Base-by-base conservation (phyloP, 2,888 invertebrate species). In the Drosophila colorata region DNA sequence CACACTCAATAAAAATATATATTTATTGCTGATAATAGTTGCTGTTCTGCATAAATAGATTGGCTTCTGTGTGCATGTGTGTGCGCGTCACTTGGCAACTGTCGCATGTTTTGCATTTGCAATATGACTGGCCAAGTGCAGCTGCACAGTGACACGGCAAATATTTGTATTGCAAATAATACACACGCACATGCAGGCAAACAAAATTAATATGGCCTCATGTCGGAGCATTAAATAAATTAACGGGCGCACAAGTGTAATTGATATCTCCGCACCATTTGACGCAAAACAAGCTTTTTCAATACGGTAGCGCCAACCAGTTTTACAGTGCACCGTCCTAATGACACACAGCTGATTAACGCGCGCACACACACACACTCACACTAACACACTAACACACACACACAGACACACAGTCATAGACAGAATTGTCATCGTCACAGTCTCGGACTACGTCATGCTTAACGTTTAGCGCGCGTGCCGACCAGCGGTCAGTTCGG, bases 11-110 rank as follows among this genome's bases (percentile, higher is more conserved):
- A 20, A 28, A 38, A 1, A 55, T n/a, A 6, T 16, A 18, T 18
- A 6, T 51, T 58, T 47, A 40, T 28, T 53, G 76, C 83, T 79
- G 86, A 81, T 81, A 82, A 82, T 82, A 44, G 33, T 33, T 33
- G 33, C 31, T 31, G 31, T 31, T 33, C 13, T 33, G 33, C 33
- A 33, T 33, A 31, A 31, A 58, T 56, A 13, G 60, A 8, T 25
- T 38, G 16, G 7, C n/a, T 33, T 16, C 25, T 28, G n/a, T 53
- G 11, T 28, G 13, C 46, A n/a, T 23, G 6, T 44, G 46, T 57
- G 43, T 60, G 38, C 48, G 37, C 52, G 16, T 28, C 77, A 53
- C 73, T 71, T 74, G 68, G 75, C 80, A 86, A 80, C 84, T 43
- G 51, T 31, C 43, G 43, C 46, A 38, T 44, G 57, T 64, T 72